These are phyloP conservation scores for Yponomeuta evonymella DNA, from an alignment of 2,888 invertebrate species.

Conservation along the genomic window DNA sequence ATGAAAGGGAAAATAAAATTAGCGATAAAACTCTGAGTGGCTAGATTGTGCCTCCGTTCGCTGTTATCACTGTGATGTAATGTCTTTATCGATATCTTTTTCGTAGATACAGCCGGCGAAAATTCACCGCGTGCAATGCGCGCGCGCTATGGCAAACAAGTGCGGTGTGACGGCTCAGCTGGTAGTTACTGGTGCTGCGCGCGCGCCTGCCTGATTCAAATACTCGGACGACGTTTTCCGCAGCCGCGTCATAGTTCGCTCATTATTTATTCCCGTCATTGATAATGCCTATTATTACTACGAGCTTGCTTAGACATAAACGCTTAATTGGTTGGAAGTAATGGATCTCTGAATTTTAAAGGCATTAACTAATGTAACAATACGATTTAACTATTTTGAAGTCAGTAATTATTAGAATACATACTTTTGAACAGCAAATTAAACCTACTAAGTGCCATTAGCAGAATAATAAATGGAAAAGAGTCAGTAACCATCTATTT, in stretches of 20 bases:
- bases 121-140: neutral
- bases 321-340: neutral
- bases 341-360: neutral
- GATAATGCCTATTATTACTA: neutral
- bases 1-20: slow-evolving; percentile 30
- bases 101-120: slow-evolving; percentile 27
- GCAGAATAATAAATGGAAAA: neutral
- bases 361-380: neutral
- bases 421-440: neutral
- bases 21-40: slow-evolving; percentile 31
- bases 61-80: slow-evolving; percentile 69
- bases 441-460: neutral
- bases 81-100: slow-evolving; percentile 57
- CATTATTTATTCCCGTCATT: slow-evolving; percentile 16
- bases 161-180: slow-evolving; percentile 8
- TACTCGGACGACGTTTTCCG: slow-evolving; percentile 55
- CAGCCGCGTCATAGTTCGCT: slow-evolving; percentile 35
- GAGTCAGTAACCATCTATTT: neutral
- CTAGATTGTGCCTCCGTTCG: neutral
- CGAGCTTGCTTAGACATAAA: neutral
- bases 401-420: neutral
- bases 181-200: slow-evolving; percentile 5
- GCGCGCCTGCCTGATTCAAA: slow-evolving; percentile 33
- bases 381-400: no score
- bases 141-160: slow-evolving; percentile 20